Percentiles rank a stretch among this genome's conserved stretches.
phyloP scores from a whole-genome alignment of 2,113 vertebrate genomes.

The Mobula birostris region DNA sequence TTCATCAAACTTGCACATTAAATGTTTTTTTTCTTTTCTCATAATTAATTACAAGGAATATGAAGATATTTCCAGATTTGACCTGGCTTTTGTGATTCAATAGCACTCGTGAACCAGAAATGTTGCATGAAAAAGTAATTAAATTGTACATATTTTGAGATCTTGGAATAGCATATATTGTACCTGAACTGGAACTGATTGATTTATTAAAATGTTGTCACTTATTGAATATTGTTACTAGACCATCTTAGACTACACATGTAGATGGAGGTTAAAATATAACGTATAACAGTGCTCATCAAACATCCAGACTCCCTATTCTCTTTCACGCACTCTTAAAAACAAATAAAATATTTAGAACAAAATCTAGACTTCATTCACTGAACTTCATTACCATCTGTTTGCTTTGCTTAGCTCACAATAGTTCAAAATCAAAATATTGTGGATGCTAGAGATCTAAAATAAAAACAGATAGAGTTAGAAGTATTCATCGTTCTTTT shows the following conservation, averaged over 20 bases:
- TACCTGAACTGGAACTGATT: background rate
- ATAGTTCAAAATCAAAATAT: background rate
- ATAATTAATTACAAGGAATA: background rate
- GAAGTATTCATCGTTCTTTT: background rate
- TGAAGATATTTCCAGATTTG: conserved; percentile 3
- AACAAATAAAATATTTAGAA: background rate
- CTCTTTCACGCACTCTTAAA: background rate
- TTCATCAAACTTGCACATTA: background rate
- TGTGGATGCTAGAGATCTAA: background rate
- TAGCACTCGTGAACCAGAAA: background rate
- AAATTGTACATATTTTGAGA: background rate
- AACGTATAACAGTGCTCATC: background rate
- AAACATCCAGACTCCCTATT: background rate
- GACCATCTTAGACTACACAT: background rate
- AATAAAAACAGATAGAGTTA: background rate
- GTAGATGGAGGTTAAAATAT: background rate
- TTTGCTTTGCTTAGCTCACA: background rate
- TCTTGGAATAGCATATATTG: background rate
- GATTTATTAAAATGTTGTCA: background rate
- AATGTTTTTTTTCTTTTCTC: background rate
- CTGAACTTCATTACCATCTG: background rate
- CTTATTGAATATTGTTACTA: background rate
- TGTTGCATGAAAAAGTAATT: background rate
- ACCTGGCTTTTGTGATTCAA: background rate
- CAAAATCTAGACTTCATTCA: background rate